A percentile compares a stretch with the other conserved stretches of the same genome.
Evolutionary conservation across 2,888 invertebrate genomes (phyloP).

Genomic region (Agrenia bidenticulata): DNA sequence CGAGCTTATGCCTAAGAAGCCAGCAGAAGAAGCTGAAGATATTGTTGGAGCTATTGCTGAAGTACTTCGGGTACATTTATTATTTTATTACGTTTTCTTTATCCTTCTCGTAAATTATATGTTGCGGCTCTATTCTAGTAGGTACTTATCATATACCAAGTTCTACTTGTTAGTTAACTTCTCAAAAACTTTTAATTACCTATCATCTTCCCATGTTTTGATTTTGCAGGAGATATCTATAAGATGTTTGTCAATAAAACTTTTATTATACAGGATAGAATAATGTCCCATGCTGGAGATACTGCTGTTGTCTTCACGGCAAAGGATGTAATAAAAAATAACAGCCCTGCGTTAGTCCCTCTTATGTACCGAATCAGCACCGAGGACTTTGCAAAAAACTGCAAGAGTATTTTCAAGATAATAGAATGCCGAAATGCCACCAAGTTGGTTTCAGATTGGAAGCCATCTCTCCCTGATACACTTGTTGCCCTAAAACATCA

Average conservation of each 20-base stretch:
- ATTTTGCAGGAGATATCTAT: no score
- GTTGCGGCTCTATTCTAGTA: no score
- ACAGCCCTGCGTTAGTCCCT: slow-evolving; percentile 29
- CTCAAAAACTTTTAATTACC: neutral
- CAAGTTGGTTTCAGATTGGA: slow-evolving; percentile 46
- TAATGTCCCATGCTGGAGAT: slow-evolving; percentile 33
- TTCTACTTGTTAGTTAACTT: neutral
- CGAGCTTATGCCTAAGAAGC: neutral
- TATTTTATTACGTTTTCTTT: no score
- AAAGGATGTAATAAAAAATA: slow-evolving; percentile 31
- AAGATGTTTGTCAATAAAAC: neutral
- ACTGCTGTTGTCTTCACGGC: slow-evolving; percentile 34
- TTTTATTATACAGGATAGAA: slow-evolving; percentile 27
- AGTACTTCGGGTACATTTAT: slow-evolving; percentile 13
- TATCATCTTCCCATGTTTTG: neutral
- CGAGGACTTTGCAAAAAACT: slow-evolving; percentile 38
- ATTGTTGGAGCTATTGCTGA: slow-evolving; percentile 4
- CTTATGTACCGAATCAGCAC: slow-evolving; percentile 46
- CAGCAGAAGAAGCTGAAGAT: slow-evolving; percentile 18
- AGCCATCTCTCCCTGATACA: slow-evolving; percentile 42
- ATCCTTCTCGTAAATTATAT: no score
- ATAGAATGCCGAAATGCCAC: slow-evolving; percentile 45
- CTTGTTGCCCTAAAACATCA: slow-evolving; percentile 41
- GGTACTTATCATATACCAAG: no score
- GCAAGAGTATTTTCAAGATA: slow-evolving; percentile 40